Evolutionary conservation across 2,888 invertebrate genomes (phyloP).

Genomic region (Epinotia brunnichana): DNA sequence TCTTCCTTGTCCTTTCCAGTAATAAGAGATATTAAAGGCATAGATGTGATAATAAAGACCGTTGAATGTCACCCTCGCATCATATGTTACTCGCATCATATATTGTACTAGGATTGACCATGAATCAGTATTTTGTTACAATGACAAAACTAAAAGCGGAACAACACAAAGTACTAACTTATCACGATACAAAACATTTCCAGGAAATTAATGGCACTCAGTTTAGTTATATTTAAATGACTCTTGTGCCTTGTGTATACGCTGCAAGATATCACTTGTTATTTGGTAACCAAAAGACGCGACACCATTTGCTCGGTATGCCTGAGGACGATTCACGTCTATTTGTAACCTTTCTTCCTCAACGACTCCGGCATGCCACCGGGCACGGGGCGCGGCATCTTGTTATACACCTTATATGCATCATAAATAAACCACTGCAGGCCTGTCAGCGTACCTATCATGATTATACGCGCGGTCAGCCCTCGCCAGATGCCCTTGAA

Average conservation of each 20-base stretch:
- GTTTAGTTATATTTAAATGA: not conserved
- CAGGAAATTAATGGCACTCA: not conserved
- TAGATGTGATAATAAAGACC: no score
- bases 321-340: constrained; percentile 45
- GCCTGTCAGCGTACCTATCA: constrained; percentile 97
- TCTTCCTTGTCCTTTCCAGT: no score
- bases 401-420: constrained; percentile 91
- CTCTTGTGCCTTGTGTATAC: not conserved
- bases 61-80: not conserved
- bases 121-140: not conserved
- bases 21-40: no score
- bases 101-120: not conserved
- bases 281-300: constrained; percentile 1
- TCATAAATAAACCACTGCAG: constrained; percentile 97
- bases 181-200: not conserved
- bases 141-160: not conserved
- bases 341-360: constrained; percentile 57
- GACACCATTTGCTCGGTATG: not conserved
- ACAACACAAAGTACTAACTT: not conserved
- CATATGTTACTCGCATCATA: not conserved
- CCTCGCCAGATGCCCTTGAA: constrained; percentile 91
- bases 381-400: constrained; percentile 93
- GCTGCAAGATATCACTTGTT: not conserved
- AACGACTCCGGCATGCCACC: constrained; percentile 88
- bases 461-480: constrained; percentile 92